Conservation (phyloP, 1,140 invertebrate species). For the Manduca sexta region DNA sequence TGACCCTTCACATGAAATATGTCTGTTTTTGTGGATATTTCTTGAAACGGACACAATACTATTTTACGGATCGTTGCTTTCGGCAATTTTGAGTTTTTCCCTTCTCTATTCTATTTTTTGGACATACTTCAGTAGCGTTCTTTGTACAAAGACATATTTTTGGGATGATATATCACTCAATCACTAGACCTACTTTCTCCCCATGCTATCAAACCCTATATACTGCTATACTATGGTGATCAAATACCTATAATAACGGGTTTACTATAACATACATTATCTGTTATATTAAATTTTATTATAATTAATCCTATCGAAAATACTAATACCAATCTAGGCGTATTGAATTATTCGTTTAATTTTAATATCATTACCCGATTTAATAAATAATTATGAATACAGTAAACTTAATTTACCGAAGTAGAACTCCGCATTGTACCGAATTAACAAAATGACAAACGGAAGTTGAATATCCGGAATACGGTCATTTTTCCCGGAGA, state of each 20-base stretch:
- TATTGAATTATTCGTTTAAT: no score
- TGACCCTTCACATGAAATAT: slow-evolving; percentile 12
- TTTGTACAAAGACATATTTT: background rate
- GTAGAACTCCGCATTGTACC: background rate
- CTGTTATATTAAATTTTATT: no score
- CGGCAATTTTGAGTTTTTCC: slow-evolving; percentile 16
- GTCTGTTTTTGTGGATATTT: slow-evolving; percentile 23
- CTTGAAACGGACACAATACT: slow-evolving; percentile 26
- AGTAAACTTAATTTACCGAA: no score
- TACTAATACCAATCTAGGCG: no score
- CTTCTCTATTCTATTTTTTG: slow-evolving; percentile 6
- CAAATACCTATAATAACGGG: background rate
- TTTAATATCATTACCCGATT: no score
- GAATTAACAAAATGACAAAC: background rate
- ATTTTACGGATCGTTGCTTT: slow-evolving; percentile 29
- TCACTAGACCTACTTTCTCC: no score
- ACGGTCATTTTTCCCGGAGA: background rate
- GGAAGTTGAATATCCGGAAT: background rate
- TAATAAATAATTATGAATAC: no score
- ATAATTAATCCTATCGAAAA: no score
- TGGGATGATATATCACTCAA: no score
- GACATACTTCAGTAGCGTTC: background rate
- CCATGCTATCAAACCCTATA: no score
- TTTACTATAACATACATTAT: background rate
- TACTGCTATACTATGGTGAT: background rate